phyloP scores from a whole-genome alignment of 2,888 invertebrate species.

The Drosophila monieri region DNA sequence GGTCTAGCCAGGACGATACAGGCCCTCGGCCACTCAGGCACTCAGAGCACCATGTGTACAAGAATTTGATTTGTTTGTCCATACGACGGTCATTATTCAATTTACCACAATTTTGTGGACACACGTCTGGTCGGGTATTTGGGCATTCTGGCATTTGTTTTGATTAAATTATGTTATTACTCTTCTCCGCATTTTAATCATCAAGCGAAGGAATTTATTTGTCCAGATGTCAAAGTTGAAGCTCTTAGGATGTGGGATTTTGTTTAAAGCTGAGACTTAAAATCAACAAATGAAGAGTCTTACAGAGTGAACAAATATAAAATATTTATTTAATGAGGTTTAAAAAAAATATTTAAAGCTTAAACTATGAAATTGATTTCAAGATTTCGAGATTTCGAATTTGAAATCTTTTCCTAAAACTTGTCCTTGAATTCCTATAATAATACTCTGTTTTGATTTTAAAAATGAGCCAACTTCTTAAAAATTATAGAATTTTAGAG shows the following conservation, averaged over 20 bases:
- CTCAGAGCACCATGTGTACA: background rate
- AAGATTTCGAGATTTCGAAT: no score
- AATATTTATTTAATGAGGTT: no score
- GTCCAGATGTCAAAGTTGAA: background rate
- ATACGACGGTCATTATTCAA: constrained; percentile 27
- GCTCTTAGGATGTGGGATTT: background rate
- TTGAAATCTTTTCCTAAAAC: no score
- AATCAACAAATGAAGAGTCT: background rate
- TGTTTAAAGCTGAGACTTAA: background rate
- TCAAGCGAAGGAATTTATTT: background rate
- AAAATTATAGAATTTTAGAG: no score
- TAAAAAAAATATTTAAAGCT: no score
- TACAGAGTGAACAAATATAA: no score
- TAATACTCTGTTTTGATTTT: no score
- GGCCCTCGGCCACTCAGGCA: background rate
- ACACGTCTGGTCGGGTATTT: background rate
- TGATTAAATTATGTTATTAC: constrained; percentile 13
- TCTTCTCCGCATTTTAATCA: background rate
- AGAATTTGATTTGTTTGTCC: constrained; percentile 34
- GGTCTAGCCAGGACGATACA: constrained; percentile 2
- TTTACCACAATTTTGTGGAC: constrained; percentile 16
- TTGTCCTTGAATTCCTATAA: no score
- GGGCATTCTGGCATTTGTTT: constrained; percentile 10
- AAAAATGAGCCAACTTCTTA: no score
- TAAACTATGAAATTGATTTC: no score